Conservation (phyloP, 2,797 vertebrate genomes). For the Nothura maculosa region DNA sequence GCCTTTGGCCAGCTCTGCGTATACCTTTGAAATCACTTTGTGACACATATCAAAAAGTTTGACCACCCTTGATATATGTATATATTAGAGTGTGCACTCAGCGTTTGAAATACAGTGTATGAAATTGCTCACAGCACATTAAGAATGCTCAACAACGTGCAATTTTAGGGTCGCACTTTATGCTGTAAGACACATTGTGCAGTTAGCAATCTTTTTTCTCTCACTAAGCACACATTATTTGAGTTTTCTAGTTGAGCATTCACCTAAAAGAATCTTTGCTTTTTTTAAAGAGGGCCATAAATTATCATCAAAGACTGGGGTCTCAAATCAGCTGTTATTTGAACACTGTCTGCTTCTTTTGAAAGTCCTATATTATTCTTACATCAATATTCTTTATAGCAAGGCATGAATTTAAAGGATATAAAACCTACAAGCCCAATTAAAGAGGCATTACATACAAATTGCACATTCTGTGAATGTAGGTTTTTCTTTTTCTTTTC, state of each 20-base stretch:
- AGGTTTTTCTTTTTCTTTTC: background rate
- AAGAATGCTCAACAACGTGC: constrained; percentile 27
- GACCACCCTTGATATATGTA: background rate
- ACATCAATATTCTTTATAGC: background rate
- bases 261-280: constrained; percentile 40
- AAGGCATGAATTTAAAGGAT: background rate
- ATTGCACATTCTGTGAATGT: background rate
- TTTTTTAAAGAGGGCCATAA: constrained; percentile 22
- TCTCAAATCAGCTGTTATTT: constrained; percentile 35
- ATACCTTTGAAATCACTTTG: constrained; percentile 20
- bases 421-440: background rate
- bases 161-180: constrained; percentile 34
- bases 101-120: constrained; percentile 42
- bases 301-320: constrained; percentile 24
- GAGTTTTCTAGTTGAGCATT: constrained; percentile 45
- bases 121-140: constrained; percentile 48
- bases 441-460: background rate
- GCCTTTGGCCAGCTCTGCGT: background rate
- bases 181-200: constrained; percentile 24
- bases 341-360: background rate
- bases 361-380: background rate
- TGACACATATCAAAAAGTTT: constrained; percentile 9
- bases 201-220: constrained; percentile 31
- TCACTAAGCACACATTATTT: constrained; percentile 28
- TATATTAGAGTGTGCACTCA: constrained; percentile 13